Percentiles rank a stretch among this genome's conserved stretches.
Evolutionary conservation across 2,113 vertebrate genomes (phyloP).

Genomic region (Aythya baeri): DNA sequence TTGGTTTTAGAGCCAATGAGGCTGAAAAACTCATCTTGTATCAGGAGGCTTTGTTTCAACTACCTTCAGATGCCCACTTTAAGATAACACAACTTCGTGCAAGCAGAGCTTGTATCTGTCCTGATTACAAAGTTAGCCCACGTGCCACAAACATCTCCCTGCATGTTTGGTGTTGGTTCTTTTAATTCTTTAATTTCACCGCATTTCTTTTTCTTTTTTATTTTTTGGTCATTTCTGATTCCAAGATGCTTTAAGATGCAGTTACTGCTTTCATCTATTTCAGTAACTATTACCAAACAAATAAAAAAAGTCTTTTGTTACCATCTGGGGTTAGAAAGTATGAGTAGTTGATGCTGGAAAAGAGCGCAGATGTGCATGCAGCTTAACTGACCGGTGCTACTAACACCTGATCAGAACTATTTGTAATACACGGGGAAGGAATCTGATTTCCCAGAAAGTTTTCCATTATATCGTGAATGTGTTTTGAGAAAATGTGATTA

Average conservation of each 20-base stretch:
- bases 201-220: neutral
- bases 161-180: neutral
- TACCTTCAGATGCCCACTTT: neutral
- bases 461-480: neutral
- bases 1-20: neutral
- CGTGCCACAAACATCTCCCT: accelerated
- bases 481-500: neutral
- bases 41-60: neutral
- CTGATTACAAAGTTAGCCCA: neutral
- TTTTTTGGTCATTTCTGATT: neutral
- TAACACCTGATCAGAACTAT: neutral
- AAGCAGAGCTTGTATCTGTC: neutral
- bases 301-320: neutral
- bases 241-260: neutral
- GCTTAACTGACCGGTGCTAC: neutral
- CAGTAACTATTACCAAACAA: neutral
- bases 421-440: neutral
- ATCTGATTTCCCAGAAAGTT: neutral
- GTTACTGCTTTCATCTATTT: neutral
- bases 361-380: neutral
- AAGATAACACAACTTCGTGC: neutral
- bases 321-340: neutral
- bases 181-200: neutral
- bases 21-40: neutral
- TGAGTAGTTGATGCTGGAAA: neutral